Base-by-base conservation (phyloP, 2,113 vertebrate species). In the Toxotes chatareus region DNA sequence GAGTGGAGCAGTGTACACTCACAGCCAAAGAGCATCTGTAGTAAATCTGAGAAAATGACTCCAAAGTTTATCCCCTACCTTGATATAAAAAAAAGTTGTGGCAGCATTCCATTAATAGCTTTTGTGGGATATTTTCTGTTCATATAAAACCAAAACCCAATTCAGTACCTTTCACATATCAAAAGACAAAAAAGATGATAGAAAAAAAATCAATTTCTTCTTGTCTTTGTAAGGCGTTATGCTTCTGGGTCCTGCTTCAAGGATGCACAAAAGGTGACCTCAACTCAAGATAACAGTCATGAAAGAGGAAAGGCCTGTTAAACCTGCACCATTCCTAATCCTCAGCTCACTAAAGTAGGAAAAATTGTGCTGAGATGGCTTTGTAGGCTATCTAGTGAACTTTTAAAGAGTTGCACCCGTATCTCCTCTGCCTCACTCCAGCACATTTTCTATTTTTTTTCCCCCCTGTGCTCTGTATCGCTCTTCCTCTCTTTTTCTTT, bases 311-410 rank as follows among this genome's bases (percentile, higher is more conserved):
- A 49, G 76, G 47, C 59, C 69, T 79, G 17, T 70, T n/a, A 80
- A 57, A 76, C 34, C 71, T 73, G 55, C 32, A 49, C 53, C 42
- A 27, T 56, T 75, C 66, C 62, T 80, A 88, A 88, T 91, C 78
- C 65, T 9, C 66, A 46, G 75, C 57, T 75, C 62, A 44, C 79
- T 61, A 61, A 77, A 86, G 71, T 49, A 34, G 60, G 38, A 57
- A 84, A 27, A 88, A 86, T 76, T 76, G 61, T 84, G 73, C 90
- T 83, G 84, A 83, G 69, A 79, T 76, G 77, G 65, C 72, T 16
- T 7, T 63, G 63, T 46, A 27, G 59, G 73, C 64, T 83, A 60
- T 84, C 55, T 44, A 19, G 56, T 62, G 44, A 69, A 66, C 69
- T 73, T 65, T 23, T 63, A 21, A 57, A 67, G 36, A 86, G 70